Base-by-base conservation (phyloP, 2,113 vertebrate genomes). In the Cepphus grylle region DNA sequence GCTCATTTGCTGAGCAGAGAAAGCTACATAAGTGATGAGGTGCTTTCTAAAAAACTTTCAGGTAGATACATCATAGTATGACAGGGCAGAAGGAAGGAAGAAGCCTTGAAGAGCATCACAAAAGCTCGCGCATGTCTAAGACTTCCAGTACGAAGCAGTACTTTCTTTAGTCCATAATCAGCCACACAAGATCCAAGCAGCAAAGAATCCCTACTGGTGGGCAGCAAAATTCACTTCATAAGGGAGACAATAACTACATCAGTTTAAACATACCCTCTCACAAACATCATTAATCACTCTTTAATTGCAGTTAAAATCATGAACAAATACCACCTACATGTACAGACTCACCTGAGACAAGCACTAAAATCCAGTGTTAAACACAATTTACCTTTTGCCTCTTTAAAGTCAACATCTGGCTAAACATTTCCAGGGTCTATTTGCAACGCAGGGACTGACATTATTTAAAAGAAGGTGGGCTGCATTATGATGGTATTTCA, bases 361-460 rank as follows among this genome's bases (percentile, higher is more conserved):
- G 23, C 70, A 38, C 36, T 45, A 29, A 85, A 90, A 76, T 8
- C 14, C 56, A 69, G 32, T 1, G 5, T 14, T 13, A 65, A 42
- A 36, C 80, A 91, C 61, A 23, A 32, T 85, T 85, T 45, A 61
- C 72, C 50, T 83, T 74, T 71, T 66, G 42, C 74, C 49, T 94
- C 88, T 90, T 70, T 5, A 7, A 90, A 92, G 27, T 34, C 58
- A 82, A 36, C 73, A 92, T 29, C 80, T 94, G 91, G 36, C 19
- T 47, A 49, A 81, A 81, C 29, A 26, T 58, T 69, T 78, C 29
- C 62, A 73, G 91, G 52, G 23, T 49, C 45, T 79, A 69, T 94
- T 63, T 82, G 73, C 70, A 91, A 72, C 11, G 27, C 42, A 4
- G 23, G 30, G 47, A 58, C 50, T 73, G 81, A 36, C 47, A 29